Evolutionary conservation across 2,797 vertebrate genomes (phyloP).

Genomic region (Falco rusticolus): DNA sequence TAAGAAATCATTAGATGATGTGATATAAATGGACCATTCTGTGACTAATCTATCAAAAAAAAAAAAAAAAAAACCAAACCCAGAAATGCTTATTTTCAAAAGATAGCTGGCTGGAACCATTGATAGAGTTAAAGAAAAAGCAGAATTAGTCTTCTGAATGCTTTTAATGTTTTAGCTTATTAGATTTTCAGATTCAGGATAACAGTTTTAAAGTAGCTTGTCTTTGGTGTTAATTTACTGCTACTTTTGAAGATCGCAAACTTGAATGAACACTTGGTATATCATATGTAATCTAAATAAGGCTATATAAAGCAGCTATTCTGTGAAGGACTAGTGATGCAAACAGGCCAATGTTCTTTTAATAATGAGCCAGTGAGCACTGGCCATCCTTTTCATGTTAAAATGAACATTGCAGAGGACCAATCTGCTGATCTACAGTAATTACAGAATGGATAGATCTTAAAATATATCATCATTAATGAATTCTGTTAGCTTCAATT

Average conservation of each 20-base stretch:
- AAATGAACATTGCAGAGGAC: neutral
- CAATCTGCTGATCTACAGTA: neutral
- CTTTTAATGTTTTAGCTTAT: constrained; percentile 21
- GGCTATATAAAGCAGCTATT: neutral
- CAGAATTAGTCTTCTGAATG: neutral
- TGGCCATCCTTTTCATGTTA: neutral
- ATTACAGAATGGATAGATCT: neutral
- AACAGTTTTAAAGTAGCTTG: neutral
- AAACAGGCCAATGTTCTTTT: neutral
- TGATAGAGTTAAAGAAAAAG: neutral
- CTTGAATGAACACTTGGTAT: neutral
- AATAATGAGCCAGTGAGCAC: neutral
- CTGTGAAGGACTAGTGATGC: neutral
- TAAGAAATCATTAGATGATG: neutral
- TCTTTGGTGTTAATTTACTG: constrained; percentile 33
- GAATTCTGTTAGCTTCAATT: neutral
- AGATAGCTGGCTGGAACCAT: constrained; percentile 13
- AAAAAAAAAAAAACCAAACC: neutral
- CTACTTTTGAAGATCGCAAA: neutral
- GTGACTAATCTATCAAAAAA: neutral
- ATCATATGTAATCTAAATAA: neutral
- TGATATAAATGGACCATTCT: neutral
- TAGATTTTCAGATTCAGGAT: neutral
- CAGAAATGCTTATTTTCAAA: neutral
- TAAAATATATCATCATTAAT: neutral